Percentiles rank a stretch among this genome's conserved stretches.
Conservation (phyloP, 2,888 invertebrate species). For the Liopterus haemorrhoidalis region DNA sequence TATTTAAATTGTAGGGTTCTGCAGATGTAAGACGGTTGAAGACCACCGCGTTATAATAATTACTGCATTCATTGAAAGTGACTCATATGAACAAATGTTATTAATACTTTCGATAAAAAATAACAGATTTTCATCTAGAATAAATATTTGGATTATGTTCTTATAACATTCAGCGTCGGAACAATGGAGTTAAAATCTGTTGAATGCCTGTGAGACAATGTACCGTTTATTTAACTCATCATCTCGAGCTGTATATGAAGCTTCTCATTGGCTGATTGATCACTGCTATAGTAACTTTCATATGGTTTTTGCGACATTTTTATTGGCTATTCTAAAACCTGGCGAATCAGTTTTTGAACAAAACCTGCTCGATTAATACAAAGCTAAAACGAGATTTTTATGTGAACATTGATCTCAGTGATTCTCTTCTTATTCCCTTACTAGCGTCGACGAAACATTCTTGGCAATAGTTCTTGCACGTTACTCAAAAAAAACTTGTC, state of each 20-base stretch:
- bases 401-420: slow-evolving; percentile 37
- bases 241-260: no score
- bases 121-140: no score
- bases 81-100: no score
- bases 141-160: no score
- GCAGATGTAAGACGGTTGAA: no score
- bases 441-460: slow-evolving; percentile 16
- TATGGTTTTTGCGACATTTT: slow-evolving; percentile 28
- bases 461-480: slow-evolving; percentile 21
- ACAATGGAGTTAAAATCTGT: slow-evolving; percentile 1
- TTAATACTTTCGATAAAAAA: no score
- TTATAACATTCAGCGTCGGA: no score
- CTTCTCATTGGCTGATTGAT: no score
- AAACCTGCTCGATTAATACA: slow-evolving; percentile 35
- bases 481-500: slow-evolving; percentile 21
- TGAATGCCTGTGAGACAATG: not conserved
- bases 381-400: slow-evolving; percentile 37
- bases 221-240: no score
- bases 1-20: no score
- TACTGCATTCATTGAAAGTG: no score
- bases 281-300: slow-evolving; percentile 17
- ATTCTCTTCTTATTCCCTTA: slow-evolving; percentile 14
- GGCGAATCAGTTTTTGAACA: slow-evolving; percentile 35
- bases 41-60: no score
- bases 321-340: slow-evolving; percentile 34